phyloP scores from a whole-genome alignment of 2,797 vertebrate genomes.

The Hydrophis major region DNA sequence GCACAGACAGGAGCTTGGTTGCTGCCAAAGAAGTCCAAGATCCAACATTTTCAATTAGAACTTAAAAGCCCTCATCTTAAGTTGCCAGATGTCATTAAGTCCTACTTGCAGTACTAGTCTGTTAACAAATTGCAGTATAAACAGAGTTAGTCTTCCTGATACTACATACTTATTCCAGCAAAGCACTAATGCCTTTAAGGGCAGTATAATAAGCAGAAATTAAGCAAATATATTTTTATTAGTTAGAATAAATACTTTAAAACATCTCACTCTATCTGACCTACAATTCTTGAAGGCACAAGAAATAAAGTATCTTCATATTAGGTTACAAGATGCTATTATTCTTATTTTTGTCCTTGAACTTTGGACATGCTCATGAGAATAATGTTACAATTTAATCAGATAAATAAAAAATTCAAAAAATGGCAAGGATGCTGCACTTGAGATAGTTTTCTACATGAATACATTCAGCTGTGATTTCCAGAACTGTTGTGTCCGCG shows the following conservation, averaged over 20 bases:
- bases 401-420: not conserved
- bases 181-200: not conserved
- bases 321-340: not conserved
- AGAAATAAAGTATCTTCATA: not conserved
- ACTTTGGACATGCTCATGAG: not conserved
- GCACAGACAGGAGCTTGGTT: not conserved
- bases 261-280: not conserved
- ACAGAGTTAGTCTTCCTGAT: not conserved
- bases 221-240: not conserved
- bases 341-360: not conserved
- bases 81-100: not conserved
- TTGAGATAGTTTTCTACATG: not conserved
- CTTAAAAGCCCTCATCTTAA: not conserved
- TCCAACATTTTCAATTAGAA: not conserved
- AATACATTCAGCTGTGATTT: not conserved
- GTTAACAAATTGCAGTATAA: not conserved
- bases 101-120: not conserved
- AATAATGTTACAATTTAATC: not conserved
- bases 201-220: not conserved
- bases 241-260: not conserved
- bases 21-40: not conserved
- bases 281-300: not conserved
- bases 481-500: no score
- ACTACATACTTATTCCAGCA: not conserved
- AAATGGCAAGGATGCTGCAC: not conserved